Evolutionary conservation across 2,797 vertebrate genomes (phyloP).

Genomic region (Galago senegalensis): DNA sequence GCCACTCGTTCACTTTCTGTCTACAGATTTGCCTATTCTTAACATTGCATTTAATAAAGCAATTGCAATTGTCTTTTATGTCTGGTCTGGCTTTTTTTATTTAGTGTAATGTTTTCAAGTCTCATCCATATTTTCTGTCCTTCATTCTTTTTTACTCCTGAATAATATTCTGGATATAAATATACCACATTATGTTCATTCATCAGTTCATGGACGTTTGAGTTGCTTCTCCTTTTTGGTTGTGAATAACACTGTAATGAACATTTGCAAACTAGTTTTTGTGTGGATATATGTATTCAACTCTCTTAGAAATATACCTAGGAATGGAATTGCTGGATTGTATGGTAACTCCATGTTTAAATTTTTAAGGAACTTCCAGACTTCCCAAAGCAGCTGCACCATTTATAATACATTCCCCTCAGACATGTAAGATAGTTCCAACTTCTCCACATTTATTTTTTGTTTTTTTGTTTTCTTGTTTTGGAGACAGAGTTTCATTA

Average conservation of each 20-base stretch:
- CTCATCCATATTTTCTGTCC: not conserved
- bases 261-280: not conserved
- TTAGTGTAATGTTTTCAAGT: not conserved
- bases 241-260: not conserved
- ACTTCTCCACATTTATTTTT: no score
- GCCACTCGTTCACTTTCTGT: not conserved
- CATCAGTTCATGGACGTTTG: not conserved
- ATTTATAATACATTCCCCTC: not conserved
- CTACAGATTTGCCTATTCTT: not conserved
- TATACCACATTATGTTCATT: not conserved
- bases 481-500: no score
- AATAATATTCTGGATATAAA: not conserved
- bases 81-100: not conserved
- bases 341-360: not conserved
- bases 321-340: not conserved
- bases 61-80: not conserved
- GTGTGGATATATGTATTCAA: not conserved
- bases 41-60: not conserved
- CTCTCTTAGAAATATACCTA: no score
- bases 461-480: no score
- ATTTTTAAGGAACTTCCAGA: not conserved
- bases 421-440: not conserved
- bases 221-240: not conserved
- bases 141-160: not conserved
- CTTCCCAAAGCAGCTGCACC: not conserved